Conservation (phyloP, 2,113 vertebrate genomes). For the Ciconia stormi region DNA sequence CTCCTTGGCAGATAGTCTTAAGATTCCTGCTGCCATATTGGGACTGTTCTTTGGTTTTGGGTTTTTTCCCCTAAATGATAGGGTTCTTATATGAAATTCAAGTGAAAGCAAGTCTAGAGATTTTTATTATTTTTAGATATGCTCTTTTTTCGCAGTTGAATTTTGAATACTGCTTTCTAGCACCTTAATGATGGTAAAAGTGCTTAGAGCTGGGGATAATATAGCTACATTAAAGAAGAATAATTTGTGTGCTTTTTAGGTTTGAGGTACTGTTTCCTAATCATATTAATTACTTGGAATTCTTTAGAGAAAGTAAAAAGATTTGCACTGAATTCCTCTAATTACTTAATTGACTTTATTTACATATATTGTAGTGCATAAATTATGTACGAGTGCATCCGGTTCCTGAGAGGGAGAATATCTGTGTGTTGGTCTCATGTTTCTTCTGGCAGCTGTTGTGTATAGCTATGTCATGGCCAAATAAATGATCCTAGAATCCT, state of each 20-base stretch:
- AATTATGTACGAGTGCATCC: not conserved
- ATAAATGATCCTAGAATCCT: not conserved
- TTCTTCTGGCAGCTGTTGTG: not conserved
- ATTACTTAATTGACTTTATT: slow-evolving; percentile 57
- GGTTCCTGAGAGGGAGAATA: not conserved
- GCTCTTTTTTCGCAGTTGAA: not conserved
- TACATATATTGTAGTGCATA: slow-evolving; percentile 8
- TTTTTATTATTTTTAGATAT: not conserved
- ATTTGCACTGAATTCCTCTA: not conserved
- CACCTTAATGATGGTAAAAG: not conserved
- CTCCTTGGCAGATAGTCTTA: slow-evolving; percentile 8
- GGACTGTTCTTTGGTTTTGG: not conserved
- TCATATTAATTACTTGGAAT: slow-evolving; percentile 33
- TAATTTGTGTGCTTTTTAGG: slow-evolving; percentile 1
- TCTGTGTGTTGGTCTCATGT: not conserved
- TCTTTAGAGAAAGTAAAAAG: slow-evolving; percentile 35
- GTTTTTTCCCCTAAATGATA: not conserved
- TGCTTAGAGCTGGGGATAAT: not conserved
- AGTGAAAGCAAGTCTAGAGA: slow-evolving; percentile 1
- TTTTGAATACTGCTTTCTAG: not conserved
- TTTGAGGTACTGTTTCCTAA: slow-evolving; percentile 34
- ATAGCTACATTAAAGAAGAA: not conserved
- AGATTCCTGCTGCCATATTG: slow-evolving; percentile 21
- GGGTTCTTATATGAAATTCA: not conserved
- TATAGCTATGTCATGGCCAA: not conserved